Conservation (phyloP, 2,797 vertebrate genomes). For the Thamnophis elegans region DNA sequence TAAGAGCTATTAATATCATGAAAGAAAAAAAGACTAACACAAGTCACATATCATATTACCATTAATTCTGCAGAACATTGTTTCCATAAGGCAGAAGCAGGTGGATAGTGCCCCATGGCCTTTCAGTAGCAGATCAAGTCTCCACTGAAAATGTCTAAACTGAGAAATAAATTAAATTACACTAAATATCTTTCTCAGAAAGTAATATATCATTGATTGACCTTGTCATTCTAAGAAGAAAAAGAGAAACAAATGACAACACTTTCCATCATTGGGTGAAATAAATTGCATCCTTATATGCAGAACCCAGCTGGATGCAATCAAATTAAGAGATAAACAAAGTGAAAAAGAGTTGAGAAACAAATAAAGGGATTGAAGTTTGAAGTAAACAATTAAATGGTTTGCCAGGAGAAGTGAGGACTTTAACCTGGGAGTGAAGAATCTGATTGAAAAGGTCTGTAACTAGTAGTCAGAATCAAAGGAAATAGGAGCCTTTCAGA, state of each 20-base stretch:
- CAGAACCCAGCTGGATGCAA: background rate
- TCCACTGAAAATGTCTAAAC: background rate
- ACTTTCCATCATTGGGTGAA: background rate
- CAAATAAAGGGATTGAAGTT: background rate
- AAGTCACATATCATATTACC: background rate
- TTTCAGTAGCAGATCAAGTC: background rate
- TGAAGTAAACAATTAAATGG: background rate
- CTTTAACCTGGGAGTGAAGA: background rate
- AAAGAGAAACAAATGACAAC: background rate
- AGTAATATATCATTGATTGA: background rate
- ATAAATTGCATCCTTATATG: background rate
- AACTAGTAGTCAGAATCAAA: background rate
- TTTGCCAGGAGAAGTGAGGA: background rate
- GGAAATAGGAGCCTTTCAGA: background rate
- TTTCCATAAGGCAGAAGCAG: background rate
- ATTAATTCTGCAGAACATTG: background rate
- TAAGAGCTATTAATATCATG: background rate
- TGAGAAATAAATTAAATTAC: background rate
- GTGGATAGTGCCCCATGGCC: background rate
- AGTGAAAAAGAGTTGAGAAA: background rate
- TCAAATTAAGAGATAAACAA: background rate
- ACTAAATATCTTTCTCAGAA: background rate
- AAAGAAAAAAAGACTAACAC: background rate
- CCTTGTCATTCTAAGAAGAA: background rate
- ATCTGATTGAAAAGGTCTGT: background rate